Base-by-base conservation (phyloP, 2,797 vertebrate genomes). In the Schizopygopsis pylzovi region DNA sequence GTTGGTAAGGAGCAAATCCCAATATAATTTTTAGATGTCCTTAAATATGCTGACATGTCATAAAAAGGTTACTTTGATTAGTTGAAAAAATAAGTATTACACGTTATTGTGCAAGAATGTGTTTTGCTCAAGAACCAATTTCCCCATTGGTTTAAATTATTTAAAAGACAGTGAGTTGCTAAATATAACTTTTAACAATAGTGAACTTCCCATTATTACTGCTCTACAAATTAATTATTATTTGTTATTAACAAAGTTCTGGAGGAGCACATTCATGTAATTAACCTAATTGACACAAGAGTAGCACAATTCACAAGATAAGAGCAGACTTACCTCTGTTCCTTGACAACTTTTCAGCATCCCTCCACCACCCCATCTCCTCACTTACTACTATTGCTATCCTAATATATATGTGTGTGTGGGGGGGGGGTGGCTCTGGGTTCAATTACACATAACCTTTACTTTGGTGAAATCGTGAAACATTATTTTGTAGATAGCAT, bases 1-100 rank as follows among this genome's bases (percentile, higher is more conserved):
- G 81, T 93, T 98, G 96, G 98, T 99, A 94, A 97, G 96, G 45
- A 81, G 15, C 56, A 79, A 79, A 63, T 63, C 11, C 13, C 39
- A 63, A 56, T 20, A 59, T 56, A 0, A 39, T 16, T 37, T 37
- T 67, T 4, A 37, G 63, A 67, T 67, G 63, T 67, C 63, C 28
- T 37, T 37, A 33, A 11, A n/a, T 59, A n/a, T n/a, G 8, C 54
- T 59, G 54, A n/a, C 54, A 59, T n/a, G 54, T 59, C 9, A 22
- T 59, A n/a, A 67, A 65, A 37, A 18, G 7, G 7, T 37, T 3
- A 37, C 63, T 33, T 1, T 25, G 6, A 25, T 12, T 25, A 4
- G 3, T 5, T 61, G 10, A 12, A n/a, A 61, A 61, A 54, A 28
- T 28, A 77, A 10, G 2, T 37, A 39, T 15, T 7, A 4, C 18